Percentiles rank a stretch among this genome's conserved stretches.
Conservation (phyloP, 2,797 vertebrate genomes). For the Tauraco hartlaubi region DNA sequence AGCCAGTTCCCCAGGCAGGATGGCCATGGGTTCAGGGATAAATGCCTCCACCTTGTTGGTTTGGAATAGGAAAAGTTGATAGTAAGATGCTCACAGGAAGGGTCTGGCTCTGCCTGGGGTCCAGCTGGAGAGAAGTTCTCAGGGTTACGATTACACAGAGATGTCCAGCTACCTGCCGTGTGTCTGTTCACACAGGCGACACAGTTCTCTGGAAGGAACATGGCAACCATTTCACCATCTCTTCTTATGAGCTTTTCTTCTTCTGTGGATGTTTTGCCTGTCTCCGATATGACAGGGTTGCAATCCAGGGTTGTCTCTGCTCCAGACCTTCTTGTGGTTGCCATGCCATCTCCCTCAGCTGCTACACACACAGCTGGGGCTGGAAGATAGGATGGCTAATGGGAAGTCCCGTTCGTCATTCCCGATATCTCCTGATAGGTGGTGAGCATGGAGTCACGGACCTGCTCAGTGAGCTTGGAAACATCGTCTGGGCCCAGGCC, state of each 20-base stretch:
- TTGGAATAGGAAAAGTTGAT: not conserved
- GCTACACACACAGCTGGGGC: not conserved
- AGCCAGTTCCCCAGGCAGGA: not conserved
- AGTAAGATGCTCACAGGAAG: not conserved
- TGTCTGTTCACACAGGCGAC: not conserved
- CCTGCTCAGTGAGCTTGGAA: not conserved
- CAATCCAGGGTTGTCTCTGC: not conserved
- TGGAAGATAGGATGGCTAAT: not conserved
- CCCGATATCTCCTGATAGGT: not conserved
- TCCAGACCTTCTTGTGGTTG: not conserved
- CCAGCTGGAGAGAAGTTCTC: not conserved
- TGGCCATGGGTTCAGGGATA: not conserved
- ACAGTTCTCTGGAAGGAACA: not conserved
- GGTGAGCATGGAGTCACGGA: conserved; percentile 28
- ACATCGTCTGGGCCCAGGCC: not conserved
- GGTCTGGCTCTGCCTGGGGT: not conserved
- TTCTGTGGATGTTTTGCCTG: not conserved
- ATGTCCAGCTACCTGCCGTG: not conserved
- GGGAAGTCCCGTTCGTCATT: not conserved
- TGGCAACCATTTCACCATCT: not conserved
- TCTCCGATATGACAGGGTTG: not conserved
- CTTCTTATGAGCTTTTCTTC: not conserved
- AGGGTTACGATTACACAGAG: not conserved
- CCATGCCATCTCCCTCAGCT: not conserved
- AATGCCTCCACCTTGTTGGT: not conserved